Evolutionary conservation across 2,888 invertebrate species (phyloP).

Genomic region (Meta bourneti): DNA sequence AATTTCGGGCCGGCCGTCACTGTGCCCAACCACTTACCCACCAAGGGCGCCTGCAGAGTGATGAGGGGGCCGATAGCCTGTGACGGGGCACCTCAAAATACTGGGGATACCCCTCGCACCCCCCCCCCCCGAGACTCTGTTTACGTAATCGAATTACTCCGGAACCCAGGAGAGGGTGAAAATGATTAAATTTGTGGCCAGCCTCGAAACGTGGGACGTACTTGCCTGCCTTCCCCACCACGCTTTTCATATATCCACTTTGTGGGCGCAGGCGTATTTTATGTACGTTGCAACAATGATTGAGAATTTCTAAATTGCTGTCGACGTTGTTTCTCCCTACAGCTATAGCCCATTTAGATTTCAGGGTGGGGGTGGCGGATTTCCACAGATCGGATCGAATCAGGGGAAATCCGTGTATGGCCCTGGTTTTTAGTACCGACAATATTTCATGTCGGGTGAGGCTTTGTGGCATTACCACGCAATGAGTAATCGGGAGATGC

Average conservation of each 20-base stretch:
- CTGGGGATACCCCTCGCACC: background rate
- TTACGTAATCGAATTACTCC: conserved; percentile 69
- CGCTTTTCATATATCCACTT: conserved; percentile 54
- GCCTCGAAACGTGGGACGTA: conserved; percentile 27
- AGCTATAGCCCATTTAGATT: conserved; percentile 38
- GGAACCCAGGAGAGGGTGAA: conserved; percentile 57
- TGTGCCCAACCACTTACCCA: conserved; percentile 50
- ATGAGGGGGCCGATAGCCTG: conserved; percentile 53
- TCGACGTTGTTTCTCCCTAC: conserved; percentile 51
- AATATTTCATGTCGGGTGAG: conserved; percentile 35
- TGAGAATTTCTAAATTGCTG: conserved; percentile 60
- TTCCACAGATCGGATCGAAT: conserved; percentile 58
- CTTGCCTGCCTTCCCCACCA: background rate
- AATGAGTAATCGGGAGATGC: conserved; percentile 17
- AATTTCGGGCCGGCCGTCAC: conserved; percentile 54
- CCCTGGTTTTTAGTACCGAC: conserved; percentile 50
- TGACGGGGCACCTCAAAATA: conserved; percentile 50
- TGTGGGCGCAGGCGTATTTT: conserved; percentile 30
- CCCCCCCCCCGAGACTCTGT: conserved; percentile 18
- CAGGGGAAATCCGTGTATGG: conserved; percentile 26
- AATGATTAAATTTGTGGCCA: conserved; percentile 72
- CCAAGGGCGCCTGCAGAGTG: conserved; percentile 47
- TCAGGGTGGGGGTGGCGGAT: background rate
- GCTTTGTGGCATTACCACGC: conserved; percentile 7
- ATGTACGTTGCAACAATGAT: conserved; percentile 44